phyloP scores from a whole-genome alignment of 1,140 invertebrate genomes.

The Ceratosolen solmsi region DNA sequence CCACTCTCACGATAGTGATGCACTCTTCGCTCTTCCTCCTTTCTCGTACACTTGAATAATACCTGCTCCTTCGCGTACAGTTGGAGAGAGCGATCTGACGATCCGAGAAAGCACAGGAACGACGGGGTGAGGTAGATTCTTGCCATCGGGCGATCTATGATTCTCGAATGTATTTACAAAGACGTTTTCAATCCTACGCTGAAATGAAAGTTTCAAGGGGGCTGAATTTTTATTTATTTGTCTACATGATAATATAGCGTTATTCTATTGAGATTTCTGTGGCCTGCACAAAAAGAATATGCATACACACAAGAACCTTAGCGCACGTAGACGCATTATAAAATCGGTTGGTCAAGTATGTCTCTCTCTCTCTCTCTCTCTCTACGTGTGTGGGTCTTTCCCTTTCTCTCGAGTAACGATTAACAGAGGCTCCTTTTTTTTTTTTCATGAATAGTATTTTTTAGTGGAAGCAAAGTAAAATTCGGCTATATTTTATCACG shows the following conservation, averaged over 20 bases:
- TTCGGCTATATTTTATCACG: too few species aligned
- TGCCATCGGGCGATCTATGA: constrained; percentile 28
- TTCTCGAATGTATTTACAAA: constrained; percentile 47
- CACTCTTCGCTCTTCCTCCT: neutral
- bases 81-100: constrained; percentile 15
- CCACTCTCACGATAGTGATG: neutral
- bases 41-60: constrained; percentile 35
- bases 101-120: constrained; percentile 15
- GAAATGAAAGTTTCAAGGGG: constrained; percentile 20
- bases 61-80: constrained; percentile 18
- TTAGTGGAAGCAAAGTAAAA: too few species aligned
- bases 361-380: neutral
- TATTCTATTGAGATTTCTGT: constrained; percentile 16
- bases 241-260: constrained; percentile 10
- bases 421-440: too few species aligned
- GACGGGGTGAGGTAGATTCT: constrained; percentile 3
- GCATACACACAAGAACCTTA: too few species aligned
- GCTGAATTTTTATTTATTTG: constrained; percentile 30
- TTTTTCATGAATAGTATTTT: too few species aligned
- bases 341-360: constrained; percentile 33
- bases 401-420: neutral
- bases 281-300: neutral
- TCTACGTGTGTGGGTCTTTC: neutral
- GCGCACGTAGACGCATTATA: neutral
- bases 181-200: constrained; percentile 1